Evolutionary conservation across 1,140 invertebrate species (phyloP), one percentile per base, ranked within the genome.

Genomic region (Acromyrmex echinatior): DNA sequence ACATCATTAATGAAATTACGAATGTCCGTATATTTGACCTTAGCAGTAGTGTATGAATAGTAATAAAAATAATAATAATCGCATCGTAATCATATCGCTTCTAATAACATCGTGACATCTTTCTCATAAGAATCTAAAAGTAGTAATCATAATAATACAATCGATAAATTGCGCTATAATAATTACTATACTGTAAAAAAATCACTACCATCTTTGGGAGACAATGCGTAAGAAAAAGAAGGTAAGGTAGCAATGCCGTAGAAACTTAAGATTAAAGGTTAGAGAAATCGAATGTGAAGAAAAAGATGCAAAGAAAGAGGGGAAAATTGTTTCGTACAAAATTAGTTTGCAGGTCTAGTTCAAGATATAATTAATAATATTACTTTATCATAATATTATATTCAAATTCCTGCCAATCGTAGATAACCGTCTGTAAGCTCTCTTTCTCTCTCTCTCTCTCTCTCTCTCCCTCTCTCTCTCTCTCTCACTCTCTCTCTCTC

Each of bases 131-230:
- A 87, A 86, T 51, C 66, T 88, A 89, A 81, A 51, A 88, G 90
- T 89, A 90, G 88, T 87, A 90, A 89, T 91, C 31, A 62, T 84
- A 90, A 87, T 81, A 91, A 91, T 82, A 85, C 90, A 92, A 87
- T 90, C 78, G 21, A 71, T 71, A 81, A 86, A 77, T 80, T 87
- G 87, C 65, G 73, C 56, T 85, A 56, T 18, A 81, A 80, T 88
- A 79, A 91, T 90, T 82, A 91, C 87, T 91, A 76, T 68, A 85
- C 62, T 81, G 70, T 87, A 58, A 58, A 58, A 68, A 79, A 88
- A 91, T 93, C 90, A 92, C 91, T 93, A 92, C 92, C 91, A 93
- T 94, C 92, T 94, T 94, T 94, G 92, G 92, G 90, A 93, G 89
- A 94, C 90, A 91, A 90, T 88, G 87, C 91, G 87, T 74, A 51